Percentiles rank a stretch among this genome's conserved stretches.
Evolutionary conservation across 1,140 invertebrate species (phyloP).

Genomic region (Drosophila virilis): DNA sequence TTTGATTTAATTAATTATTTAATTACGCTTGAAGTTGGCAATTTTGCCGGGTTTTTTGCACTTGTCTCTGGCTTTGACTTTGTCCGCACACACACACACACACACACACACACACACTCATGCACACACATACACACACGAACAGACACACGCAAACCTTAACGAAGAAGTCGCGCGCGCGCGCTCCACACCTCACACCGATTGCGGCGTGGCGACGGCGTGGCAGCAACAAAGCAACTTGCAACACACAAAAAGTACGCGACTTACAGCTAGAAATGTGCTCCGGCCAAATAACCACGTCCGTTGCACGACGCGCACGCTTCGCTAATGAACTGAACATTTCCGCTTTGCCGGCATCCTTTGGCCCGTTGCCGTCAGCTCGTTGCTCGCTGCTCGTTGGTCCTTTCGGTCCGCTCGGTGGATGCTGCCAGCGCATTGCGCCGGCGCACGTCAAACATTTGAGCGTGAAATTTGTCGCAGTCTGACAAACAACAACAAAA

Average conservation of each 20-base stretch:
- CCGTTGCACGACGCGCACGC: conserved; percentile 78
- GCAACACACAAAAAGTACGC: conserved; percentile 30
- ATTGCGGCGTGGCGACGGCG: conserved; percentile 27
- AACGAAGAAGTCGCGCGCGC: conserved; percentile 43
- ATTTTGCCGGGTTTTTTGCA: conserved; percentile 56
- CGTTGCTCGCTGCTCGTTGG: conserved; percentile 7
- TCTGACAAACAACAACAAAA: conserved; percentile 36
- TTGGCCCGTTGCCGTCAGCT: conserved; percentile 18
- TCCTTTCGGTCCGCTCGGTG: conserved; percentile 39
- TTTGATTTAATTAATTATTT: conserved; percentile 82
- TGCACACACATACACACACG: too few species aligned
- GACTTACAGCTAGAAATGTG: conserved; percentile 35
- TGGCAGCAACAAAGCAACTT: conserved; percentile 49
- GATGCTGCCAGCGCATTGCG: conserved; percentile 61
- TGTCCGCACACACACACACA: conserved; percentile 5
- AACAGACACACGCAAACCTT: background rate
- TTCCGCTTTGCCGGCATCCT: conserved; percentile 81
- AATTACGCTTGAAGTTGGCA: conserved; percentile 77
- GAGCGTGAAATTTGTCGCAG: conserved; percentile 77
- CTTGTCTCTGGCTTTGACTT: conserved; percentile 45
- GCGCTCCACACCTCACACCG: conserved; percentile 48
- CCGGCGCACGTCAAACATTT: conserved; percentile 77
- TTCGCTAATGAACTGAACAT: conserved; percentile 83
- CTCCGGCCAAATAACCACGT: conserved; percentile 47
- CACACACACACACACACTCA: background rate